Evolutionary conservation across 2,888 invertebrate genomes (phyloP).

Genomic region (Malthinus flaveolus): DNA sequence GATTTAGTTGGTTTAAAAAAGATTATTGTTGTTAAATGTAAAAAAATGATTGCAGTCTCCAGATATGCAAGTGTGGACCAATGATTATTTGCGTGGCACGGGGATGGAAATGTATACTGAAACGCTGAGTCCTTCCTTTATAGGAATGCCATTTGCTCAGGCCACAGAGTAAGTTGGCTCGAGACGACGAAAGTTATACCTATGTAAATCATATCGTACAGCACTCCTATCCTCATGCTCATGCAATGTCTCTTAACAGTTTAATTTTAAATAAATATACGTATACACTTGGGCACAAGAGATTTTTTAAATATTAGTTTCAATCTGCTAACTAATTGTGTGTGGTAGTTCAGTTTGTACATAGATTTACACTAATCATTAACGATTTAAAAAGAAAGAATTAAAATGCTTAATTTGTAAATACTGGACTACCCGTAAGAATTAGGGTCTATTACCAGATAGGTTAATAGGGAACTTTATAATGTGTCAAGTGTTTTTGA

Average conservation of each 20-base stretch:
- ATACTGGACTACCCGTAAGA: conserved; percentile 1
- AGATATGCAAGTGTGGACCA: conserved; percentile 98
- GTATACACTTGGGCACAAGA: conserved; percentile 16
- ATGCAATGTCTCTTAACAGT: conserved; percentile 38
- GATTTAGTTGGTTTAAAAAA: not conserved
- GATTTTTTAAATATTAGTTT: not conserved
- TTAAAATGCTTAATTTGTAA: no score
- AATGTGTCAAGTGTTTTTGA: no score
- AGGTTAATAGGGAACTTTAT: not conserved
- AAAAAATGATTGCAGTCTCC: conserved; percentile 70
- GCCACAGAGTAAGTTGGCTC: conserved; percentile 94
- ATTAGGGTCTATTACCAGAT: not conserved
- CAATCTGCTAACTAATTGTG: conserved; percentile 5
- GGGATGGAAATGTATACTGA: conserved; percentile 99
- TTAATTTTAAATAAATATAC: conserved; percentile 11
- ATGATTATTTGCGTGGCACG: conserved; percentile 99
- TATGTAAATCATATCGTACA: conserved; percentile 24
- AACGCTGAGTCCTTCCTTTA: conserved; percentile 95
- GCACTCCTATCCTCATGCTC: conserved; percentile 41
- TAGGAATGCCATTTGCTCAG: conserved; percentile 96
- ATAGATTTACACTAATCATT: not conserved
- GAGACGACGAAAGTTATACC: conserved; percentile 19
- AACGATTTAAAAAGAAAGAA: no score
- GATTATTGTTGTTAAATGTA: conserved; percentile 1
- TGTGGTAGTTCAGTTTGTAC: conserved; percentile 13